Evolutionary conservation across 2,797 vertebrate genomes (phyloP).

Genomic region (Pseudomugil tenellus): DNA sequence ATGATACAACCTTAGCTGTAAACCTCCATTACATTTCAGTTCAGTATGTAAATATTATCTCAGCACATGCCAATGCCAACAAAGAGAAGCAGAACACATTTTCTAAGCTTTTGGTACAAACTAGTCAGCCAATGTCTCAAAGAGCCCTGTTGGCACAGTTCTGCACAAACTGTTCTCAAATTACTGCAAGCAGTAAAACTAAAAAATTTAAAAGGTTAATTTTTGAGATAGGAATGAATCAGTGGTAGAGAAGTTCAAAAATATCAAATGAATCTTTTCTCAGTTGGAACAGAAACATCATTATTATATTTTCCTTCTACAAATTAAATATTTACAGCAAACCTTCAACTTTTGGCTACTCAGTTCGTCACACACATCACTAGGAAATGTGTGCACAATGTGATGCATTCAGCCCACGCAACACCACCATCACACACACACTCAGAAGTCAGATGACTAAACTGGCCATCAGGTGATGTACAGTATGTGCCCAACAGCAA

Average conservation of each 20-base stretch:
- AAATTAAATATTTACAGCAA: background rate
- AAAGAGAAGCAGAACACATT: too few relatives aligned
- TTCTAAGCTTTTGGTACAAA: too few relatives aligned
- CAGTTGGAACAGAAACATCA: background rate
- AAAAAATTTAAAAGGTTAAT: background rate
- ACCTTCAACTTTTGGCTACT: background rate
- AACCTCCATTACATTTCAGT: too few relatives aligned
- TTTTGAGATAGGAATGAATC: background rate
- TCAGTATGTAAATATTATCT: too few relatives aligned
- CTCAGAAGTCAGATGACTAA: background rate
- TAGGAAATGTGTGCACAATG: background rate
- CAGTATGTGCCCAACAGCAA: background rate
- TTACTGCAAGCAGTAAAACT: too few relatives aligned
- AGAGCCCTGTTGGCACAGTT: too few relatives aligned
- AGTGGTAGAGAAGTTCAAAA: background rate
- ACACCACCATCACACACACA: too few relatives aligned
- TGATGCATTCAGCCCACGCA: slow-evolving; percentile 11
- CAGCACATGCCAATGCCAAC: too few relatives aligned
- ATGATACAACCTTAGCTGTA: too few relatives aligned
- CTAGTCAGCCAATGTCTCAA: too few relatives aligned
- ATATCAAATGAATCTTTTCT: slow-evolving; percentile 3
- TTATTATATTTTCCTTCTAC: background rate
- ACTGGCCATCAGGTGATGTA: background rate
- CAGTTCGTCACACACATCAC: background rate
- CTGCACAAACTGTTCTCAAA: too few relatives aligned